Evolutionary conservation across 2,113 vertebrate species (phyloP), one percentile per base, ranked within the genome.

Genomic region (Neogale vison): DNA sequence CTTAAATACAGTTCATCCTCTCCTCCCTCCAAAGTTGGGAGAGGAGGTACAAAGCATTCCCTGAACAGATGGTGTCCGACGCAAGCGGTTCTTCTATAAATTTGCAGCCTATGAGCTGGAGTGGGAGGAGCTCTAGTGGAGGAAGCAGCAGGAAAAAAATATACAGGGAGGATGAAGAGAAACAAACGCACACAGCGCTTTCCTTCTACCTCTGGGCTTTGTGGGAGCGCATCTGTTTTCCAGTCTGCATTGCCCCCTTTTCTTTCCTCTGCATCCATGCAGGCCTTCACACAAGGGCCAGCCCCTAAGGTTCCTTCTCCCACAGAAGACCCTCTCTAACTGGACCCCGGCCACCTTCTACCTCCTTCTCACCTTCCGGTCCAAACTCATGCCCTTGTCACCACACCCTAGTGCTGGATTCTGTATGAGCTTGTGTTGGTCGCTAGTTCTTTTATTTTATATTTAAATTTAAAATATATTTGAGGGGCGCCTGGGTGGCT

Each of bases 1-100:
- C 26, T 95, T 69, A 74, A 81, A n/a, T 26, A 65, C 2, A 11
- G 50, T 79, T 74, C 39, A 17, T 24, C 39, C 39, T 67, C 42
- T 94, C 61, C n/a, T 50, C 39, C 31, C 65, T 24, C 0, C 1
- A 47, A 90, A 79, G 72, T 94, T 83, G 81, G 88, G 11, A 79
- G 45, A 39, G 24, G 26, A 87, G 55, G 36, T 76, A 95, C 21
- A 84, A 81, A 85, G 65, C 36, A 67, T 87, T 84, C 82, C 57
- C 92, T 92, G 67, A 87, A 65, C 87, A 97, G 92, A 95, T 93
- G 96, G 95, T 31, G 1, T 26, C 42, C 55, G 76, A 57, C 71
- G 24, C 45, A 72, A 96, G 61, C 57, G 93, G 89, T 79, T 76
- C n/a, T 26, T 96, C 61, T 71, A 39, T 80, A 83, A 83, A 91